phyloP scores from a whole-genome alignment of 2,797 vertebrate species.

The Centropyge bicolor region DNA sequence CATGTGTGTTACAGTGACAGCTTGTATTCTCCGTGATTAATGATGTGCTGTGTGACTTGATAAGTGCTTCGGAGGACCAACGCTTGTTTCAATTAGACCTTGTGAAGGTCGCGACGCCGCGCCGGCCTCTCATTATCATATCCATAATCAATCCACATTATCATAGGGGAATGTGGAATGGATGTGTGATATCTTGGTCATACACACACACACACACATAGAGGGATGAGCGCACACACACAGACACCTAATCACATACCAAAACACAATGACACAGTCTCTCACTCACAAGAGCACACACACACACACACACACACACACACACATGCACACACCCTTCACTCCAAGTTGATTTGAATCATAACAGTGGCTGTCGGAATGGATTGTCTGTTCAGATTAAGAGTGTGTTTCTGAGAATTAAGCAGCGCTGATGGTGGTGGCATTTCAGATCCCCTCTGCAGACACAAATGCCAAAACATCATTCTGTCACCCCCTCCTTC shows the following conservation, averaged over 20 bases:
- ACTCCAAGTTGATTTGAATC: constrained; percentile 84
- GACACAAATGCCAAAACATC: constrained; percentile 83
- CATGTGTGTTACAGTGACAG: constrained; percentile 80
- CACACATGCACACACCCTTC: constrained; percentile 72
- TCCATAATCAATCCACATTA: constrained; percentile 88
- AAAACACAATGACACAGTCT: constrained; percentile 84
- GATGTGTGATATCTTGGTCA: constrained; percentile 84
- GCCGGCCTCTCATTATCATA: constrained; percentile 87
- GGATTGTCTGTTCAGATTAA: constrained; percentile 85
- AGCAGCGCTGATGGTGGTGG: constrained; percentile 84
- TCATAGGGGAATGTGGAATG: constrained; percentile 83
- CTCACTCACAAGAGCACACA: constrained; percentile 75
- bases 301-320: constrained; percentile 57
- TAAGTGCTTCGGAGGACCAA: constrained; percentile 87
- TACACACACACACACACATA: constrained; percentile 64
- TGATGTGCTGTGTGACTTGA: constrained; percentile 88
- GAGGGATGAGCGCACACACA: constrained; percentile 32
- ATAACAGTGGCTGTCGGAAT: constrained; percentile 83
- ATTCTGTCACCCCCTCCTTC: constrained; percentile 70
- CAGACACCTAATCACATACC: constrained; percentile 81
- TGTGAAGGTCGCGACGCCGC: constrained; percentile 86
- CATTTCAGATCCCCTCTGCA: constrained; percentile 82
- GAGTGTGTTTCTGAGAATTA: constrained; percentile 82
- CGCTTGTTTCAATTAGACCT: constrained; percentile 88
- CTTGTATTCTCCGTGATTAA: constrained; percentile 87